Percentiles rank a stretch among this genome's conserved stretches.
Conservation (phyloP, 2,113 vertebrate species). For the Rhinopomastus cyanomelas region DNA sequence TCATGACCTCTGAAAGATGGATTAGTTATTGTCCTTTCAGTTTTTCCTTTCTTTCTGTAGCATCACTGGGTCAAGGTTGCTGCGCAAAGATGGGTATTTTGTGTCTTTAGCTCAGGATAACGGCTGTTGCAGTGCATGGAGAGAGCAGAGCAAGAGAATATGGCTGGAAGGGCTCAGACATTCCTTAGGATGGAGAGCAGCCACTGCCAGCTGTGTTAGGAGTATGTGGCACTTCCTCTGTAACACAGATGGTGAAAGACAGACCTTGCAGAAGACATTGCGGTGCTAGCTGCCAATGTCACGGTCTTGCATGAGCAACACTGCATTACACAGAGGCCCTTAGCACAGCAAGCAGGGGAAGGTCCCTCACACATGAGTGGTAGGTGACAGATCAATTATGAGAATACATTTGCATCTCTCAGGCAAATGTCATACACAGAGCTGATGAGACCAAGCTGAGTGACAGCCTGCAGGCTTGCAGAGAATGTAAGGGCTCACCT, state of each 20-base stretch:
- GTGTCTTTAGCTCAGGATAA: neutral
- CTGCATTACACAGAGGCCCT: neutral
- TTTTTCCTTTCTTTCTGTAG: neutral
- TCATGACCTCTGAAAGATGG: neutral
- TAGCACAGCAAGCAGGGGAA: rapidly evolving
- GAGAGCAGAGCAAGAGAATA: neutral
- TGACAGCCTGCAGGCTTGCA: neutral
- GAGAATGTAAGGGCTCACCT: neutral
- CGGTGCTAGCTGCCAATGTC: neutral
- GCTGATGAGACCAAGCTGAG: neutral
- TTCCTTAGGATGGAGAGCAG: neutral
- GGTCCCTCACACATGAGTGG: neutral
- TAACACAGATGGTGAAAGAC: neutral
- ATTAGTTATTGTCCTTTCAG: neutral
- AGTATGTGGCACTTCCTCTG: neutral
- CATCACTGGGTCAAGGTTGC: neutral
- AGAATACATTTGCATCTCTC: neutral
- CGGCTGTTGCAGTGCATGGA: neutral
- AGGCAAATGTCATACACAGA: rapidly evolving
- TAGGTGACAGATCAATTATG: neutral
- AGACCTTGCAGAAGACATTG: neutral
- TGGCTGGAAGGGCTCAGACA: neutral
- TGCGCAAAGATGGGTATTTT: neutral
- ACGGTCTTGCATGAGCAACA: neutral
- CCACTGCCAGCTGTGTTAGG: neutral